A percentile compares a stretch with the other conserved stretches of the same genome.
Evolutionary conservation across 2,113 vertebrate species (phyloP).

Genomic region (Pandion haliaetus): DNA sequence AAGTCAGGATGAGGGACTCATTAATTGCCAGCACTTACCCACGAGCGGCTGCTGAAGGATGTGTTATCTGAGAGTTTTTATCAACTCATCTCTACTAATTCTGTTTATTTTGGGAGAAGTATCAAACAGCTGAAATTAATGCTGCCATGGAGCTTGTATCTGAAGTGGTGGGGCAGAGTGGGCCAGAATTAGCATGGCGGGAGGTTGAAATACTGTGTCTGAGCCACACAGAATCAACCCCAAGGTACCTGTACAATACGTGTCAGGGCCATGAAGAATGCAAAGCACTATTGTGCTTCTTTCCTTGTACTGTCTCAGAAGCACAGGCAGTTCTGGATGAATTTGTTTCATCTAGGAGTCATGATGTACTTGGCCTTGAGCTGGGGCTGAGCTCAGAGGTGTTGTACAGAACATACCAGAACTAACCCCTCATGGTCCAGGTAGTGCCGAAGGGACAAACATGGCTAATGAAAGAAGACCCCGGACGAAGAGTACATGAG

Average conservation of each 20-base stretch:
- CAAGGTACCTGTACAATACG: neutral
- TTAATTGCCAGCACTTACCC: neutral
- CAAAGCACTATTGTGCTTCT: neutral
- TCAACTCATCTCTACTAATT: neutral
- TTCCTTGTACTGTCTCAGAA: neutral
- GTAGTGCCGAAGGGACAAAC: neutral
- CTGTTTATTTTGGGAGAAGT: neutral
- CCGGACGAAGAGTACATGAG: rapidly evolving
- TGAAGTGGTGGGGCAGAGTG: neutral
- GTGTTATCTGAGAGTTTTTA: neutral
- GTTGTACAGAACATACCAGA: neutral
- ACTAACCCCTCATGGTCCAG: rapidly evolving
- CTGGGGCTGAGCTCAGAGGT: neutral
- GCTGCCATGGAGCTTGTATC: neutral
- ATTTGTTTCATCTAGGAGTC: neutral
- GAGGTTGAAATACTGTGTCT: neutral
- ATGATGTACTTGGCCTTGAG: neutral
- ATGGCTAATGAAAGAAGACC: neutral
- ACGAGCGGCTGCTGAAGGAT: neutral
- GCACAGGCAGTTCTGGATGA: neutral
- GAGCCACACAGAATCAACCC: neutral
- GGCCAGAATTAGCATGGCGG: neutral
- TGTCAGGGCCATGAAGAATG: neutral
- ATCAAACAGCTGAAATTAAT: neutral
- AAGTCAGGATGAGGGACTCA: neutral